phyloP scores from a whole-genome alignment of 35 echinoderm and acorn worm species.

The Heliocidaris erythrogramma region DNA sequence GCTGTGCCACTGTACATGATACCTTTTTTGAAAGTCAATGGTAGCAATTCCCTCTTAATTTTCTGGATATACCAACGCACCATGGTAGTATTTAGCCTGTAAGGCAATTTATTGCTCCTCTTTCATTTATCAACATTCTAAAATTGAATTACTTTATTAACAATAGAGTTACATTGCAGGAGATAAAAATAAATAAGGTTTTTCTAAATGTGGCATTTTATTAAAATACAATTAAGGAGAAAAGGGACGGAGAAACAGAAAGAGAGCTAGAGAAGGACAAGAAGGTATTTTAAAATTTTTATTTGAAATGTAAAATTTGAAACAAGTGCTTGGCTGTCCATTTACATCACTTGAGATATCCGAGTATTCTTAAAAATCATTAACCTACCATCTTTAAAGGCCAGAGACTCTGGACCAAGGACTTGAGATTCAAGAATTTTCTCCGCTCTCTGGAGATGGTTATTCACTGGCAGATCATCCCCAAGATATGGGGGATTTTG shows the following conservation, averaged over 20 bases:
- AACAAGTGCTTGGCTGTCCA: too few species aligned
- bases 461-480: not conserved
- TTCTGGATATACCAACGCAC: too few species aligned
- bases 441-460: constrained; percentile 20
- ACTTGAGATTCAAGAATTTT: not conserved
- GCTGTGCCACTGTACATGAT: constrained; percentile 63
- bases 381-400: not conserved
- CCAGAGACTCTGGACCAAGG: constrained; percentile 34
- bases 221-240: not conserved
- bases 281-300: not conserved
- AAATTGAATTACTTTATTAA: not conserved
- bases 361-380: not conserved
- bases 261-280: constrained; percentile 25
- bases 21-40: constrained; percentile 31
- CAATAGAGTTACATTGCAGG: not conserved
- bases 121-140: not conserved
- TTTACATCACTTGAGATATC: too few species aligned
- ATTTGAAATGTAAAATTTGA: too few species aligned
- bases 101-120: too few species aligned
- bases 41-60: too few species aligned
- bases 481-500: not conserved
- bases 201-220: not conserved
- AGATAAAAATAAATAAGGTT: not conserved
- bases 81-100: too few species aligned
- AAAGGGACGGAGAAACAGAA: not conserved